These are phyloP conservation scores for Chrysomallon squamiferum DNA, from an alignment of 1,140 invertebrate genomes.

Conservation along the genomic window DNA sequence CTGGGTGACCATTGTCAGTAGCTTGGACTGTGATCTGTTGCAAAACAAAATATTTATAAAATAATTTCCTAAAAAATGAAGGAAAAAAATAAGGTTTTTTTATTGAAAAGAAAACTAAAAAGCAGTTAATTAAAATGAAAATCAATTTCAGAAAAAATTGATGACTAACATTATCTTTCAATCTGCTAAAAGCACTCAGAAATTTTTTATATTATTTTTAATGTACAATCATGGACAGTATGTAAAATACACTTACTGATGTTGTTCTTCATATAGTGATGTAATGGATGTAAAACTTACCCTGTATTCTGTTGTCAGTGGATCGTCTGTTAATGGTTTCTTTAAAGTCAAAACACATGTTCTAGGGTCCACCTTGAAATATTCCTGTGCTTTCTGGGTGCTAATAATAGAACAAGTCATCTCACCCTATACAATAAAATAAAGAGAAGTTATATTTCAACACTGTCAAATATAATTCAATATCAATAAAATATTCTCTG, in stretches of 20 bases:
- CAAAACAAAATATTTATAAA: not conserved
- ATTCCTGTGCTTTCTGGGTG: constrained; percentile 40
- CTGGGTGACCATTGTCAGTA: constrained; percentile 23
- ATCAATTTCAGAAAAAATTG: not conserved
- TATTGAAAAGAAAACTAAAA: not conserved
- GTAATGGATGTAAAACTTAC: no score
- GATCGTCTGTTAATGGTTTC: constrained; percentile 38
- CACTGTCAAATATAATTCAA: not conserved
- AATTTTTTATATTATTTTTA: no score
- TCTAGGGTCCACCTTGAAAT: constrained; percentile 40
- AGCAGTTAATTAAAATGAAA: not conserved
- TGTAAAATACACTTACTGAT: no score
- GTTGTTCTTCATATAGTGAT: no score
- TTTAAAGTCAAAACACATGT: constrained; percentile 45
- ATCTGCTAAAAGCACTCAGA: no score
- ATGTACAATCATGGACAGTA: no score
- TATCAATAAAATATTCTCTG: not conserved
- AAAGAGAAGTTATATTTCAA: no score
- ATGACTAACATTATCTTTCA: no score
- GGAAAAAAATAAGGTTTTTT: not conserved
- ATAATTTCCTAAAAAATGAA: not conserved
- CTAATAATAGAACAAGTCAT: constrained; percentile 42
- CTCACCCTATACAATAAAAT: constrained; percentile 26
- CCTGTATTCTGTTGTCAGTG: constrained; percentile 34
- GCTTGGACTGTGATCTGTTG: constrained; percentile 21